phyloP scores from a whole-genome alignment of 2,888 invertebrate species.

The Seira sanloemensis region DNA sequence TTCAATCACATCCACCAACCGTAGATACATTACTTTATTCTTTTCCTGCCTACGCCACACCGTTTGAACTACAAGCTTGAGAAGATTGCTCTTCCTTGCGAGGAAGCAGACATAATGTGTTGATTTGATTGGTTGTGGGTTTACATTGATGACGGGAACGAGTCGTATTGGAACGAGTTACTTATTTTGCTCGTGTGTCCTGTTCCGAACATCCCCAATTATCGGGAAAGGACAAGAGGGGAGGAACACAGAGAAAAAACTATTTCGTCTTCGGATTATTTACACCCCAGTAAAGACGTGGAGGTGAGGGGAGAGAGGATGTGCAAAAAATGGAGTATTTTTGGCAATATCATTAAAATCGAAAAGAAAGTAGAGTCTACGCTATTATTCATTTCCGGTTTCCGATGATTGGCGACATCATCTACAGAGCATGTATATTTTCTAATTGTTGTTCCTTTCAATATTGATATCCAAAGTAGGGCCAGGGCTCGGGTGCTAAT shows the following conservation, averaged over 20 bases:
- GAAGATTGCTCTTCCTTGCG: not conserved
- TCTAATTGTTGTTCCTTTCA: not conserved
- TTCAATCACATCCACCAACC: not conserved
- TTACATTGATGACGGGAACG: not conserved
- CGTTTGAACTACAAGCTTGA: no score
- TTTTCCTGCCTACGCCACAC: slow-evolving; percentile 52
- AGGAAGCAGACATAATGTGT: not conserved
- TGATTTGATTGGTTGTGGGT: not conserved
- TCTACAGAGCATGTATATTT: no score
- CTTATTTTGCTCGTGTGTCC: slow-evolving; percentile 24
- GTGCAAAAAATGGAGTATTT: slow-evolving; percentile 16
- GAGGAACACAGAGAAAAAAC: not conserved
- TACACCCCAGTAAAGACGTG: not conserved
- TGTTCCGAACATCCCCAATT: slow-evolving; percentile 65
- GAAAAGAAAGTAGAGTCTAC: slow-evolving; percentile 13
- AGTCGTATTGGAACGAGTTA: not conserved
- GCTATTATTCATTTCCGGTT: slow-evolving; percentile 24
- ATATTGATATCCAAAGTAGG: not conserved
- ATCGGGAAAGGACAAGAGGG: slow-evolving; percentile 5
- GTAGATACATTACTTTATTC: slow-evolving; percentile 15
- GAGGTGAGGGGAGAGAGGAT: not conserved
- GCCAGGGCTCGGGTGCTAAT: not conserved
- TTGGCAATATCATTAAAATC: slow-evolving; percentile 5
- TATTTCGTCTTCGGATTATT: not conserved
- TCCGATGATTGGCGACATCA: not conserved